These are phyloP conservation scores for Doris montereyensis DNA, from an alignment of 2,888 invertebrate species.

Conservation along the genomic window DNA sequence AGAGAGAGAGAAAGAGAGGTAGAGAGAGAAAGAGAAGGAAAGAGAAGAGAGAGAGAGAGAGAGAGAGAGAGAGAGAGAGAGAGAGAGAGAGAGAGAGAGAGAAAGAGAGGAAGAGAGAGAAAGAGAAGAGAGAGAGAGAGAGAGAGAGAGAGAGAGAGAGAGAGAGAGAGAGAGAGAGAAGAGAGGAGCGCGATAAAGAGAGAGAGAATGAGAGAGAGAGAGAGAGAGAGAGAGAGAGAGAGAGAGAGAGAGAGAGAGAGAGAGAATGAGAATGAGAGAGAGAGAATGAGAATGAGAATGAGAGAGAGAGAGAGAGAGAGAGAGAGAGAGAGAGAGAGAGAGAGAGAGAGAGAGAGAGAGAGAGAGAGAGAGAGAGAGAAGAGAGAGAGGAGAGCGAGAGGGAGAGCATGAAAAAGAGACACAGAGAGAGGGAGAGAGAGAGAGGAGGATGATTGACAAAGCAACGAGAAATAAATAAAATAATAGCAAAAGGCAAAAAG, in stretches of 20 bases:
- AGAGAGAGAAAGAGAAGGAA: too few species aligned
- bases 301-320: background rate
- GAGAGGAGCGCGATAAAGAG: background rate
- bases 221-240: background rate
- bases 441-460: background rate
- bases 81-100: too few species aligned
- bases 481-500: too few species aligned
- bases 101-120: too few species aligned
- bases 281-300: background rate
- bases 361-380: slow-evolving; percentile 10
- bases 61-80: too few species aligned
- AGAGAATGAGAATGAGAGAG: background rate
- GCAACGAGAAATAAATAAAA: too few species aligned
- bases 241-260: background rate
- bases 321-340: too few species aligned
- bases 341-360: background rate
- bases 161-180: background rate
- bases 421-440: slow-evolving; percentile 4
- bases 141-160: background rate
- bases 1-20: too few species aligned
- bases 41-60: too few species aligned
- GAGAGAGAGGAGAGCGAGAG: slow-evolving; percentile 33
- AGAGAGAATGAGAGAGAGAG: background rate
- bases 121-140: too few species aligned
- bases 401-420: slow-evolving; percentile 24